A percentile compares a stretch with the other conserved stretches of the same genome.
phyloP scores from a whole-genome alignment of 1,140 invertebrate genomes.

The Cydia splendana region DNA sequence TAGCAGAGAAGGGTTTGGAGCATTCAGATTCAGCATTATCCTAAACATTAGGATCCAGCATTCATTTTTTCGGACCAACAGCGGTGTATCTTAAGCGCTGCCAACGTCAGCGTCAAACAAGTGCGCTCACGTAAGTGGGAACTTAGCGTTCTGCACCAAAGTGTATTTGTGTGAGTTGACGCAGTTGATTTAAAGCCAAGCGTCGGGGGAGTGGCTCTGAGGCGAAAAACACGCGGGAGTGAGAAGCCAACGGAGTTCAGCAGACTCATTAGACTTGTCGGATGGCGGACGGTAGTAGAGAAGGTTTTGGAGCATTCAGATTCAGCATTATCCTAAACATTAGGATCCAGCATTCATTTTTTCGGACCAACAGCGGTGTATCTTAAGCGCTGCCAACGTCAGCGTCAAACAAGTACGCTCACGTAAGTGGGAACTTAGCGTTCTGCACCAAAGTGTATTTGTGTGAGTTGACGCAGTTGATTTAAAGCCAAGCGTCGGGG shows the following conservation, averaged over 20 bases:
- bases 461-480: constrained; percentile 23
- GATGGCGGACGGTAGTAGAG: not conserved
- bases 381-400: too few species aligned
- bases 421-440: not conserved
- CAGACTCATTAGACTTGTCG: constrained; percentile 32
- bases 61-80: too few species aligned
- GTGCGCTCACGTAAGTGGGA: not conserved
- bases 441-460: constrained; percentile 4
- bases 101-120: too few species aligned
- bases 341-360: too few species aligned
- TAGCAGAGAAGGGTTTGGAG: not conserved
- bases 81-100: too few species aligned
- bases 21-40: too few species aligned
- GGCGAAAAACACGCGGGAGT: constrained; percentile 24
- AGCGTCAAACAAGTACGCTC: too few species aligned
- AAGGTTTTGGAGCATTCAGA: not conserved
- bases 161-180: constrained; percentile 10
- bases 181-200: constrained; percentile 23
- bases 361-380: too few species aligned
- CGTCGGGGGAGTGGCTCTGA: constrained; percentile 9
- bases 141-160: not conserved
- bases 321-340: too few species aligned
- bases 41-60: too few species aligned
- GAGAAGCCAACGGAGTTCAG: constrained; percentile 23
- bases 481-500: constrained; percentile 12